Evolutionary conservation across 2,888 invertebrate genomes (phyloP).

Genomic region (Lochmaea crataegi): DNA sequence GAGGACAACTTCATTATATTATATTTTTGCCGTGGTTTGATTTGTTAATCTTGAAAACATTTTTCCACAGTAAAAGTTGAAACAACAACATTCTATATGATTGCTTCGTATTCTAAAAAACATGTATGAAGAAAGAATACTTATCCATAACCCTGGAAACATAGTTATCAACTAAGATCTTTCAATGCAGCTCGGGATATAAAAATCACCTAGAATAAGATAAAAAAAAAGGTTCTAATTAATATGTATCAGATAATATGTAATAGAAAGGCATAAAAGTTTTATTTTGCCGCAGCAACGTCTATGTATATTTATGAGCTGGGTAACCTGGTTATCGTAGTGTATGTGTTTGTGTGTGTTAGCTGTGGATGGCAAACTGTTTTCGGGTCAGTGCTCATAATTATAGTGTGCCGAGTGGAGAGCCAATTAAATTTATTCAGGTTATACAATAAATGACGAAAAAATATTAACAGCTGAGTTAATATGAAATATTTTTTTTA

Average conservation of each 20-base stretch:
- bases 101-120: too few species aligned
- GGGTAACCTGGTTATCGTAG: neutral
- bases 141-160: too few species aligned
- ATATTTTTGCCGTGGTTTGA: too few species aligned
- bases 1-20: too few species aligned
- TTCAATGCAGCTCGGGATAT: too few species aligned
- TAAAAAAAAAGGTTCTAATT: neutral
- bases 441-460: neutral
- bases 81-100: too few species aligned
- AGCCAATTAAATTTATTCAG: neutral
- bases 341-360: neutral
- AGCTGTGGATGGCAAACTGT: neutral
- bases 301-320: slow-evolving; percentile 11
- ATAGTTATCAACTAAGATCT: too few species aligned
- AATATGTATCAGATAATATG: slow-evolving; percentile 1
- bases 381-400: neutral
- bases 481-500: neutral
- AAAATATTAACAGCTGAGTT: neutral
- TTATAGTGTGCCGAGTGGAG: neutral
- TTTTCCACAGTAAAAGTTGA: too few species aligned
- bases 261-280: neutral
- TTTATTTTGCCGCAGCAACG: neutral
- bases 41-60: too few species aligned
- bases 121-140: too few species aligned
- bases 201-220: too few species aligned